These are phyloP conservation scores for Tetanocera ferruginea DNA, from an alignment of 2,888 invertebrate species.

Conservation along the genomic window DNA sequence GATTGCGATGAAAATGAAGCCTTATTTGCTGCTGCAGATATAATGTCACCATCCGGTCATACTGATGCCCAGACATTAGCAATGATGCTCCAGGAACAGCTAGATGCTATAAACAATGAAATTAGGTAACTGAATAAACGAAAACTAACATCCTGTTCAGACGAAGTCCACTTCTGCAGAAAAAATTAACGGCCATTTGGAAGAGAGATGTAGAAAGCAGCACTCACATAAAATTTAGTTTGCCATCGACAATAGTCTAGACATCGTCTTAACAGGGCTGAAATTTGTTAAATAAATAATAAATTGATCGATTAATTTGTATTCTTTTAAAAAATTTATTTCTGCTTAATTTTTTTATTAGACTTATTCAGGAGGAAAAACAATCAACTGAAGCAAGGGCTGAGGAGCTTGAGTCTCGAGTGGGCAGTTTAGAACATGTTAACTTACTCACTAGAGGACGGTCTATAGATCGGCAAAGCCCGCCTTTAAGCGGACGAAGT, in stretches of 20 bases:
- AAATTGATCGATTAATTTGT: not conserved
- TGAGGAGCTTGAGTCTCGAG: constrained; percentile 95
- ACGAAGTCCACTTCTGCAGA: too few species aligned
- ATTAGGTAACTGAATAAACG: constrained; percentile 72
- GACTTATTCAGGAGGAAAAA: constrained; percentile 92
- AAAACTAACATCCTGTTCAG: not conserved
- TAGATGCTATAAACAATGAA: constrained; percentile 99
- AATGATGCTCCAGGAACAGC: constrained; percentile 98
- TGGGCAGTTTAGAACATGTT: constrained; percentile 96
- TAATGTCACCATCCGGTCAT: constrained; percentile 79
- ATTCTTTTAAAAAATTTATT: too few species aligned
- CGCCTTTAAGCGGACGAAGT: constrained; percentile 90
- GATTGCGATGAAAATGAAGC: constrained; percentile 82
- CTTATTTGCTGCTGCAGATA: constrained; percentile 80
- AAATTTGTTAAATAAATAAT: not conserved
- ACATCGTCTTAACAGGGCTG: too few species aligned
- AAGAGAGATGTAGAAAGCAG: too few species aligned
- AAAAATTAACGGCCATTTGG: too few species aligned
- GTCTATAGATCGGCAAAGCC: constrained; percentile 80
- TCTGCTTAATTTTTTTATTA: constrained; percentile 27
- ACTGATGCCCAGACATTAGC: constrained; percentile 98
- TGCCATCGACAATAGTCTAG: too few species aligned
- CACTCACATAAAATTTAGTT: too few species aligned
- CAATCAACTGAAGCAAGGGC: constrained; percentile 97
- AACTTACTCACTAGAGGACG: constrained; percentile 83